Evolutionary conservation across 2,113 vertebrate genomes (phyloP).

Genomic region (Orycteropus afer): DNA sequence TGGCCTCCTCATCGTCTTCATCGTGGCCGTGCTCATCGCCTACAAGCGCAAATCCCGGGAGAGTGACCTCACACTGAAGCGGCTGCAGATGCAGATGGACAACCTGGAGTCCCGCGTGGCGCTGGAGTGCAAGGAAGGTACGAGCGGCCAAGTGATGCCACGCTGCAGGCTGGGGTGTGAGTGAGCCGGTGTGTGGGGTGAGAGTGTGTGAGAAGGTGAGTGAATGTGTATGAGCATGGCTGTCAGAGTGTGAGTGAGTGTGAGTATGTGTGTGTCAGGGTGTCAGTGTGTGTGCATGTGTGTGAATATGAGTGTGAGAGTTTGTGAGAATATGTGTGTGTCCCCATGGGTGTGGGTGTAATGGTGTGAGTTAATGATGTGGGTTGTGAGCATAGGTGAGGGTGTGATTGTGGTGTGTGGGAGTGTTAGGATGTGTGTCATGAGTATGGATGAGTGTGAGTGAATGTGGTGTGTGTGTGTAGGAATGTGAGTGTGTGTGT

Average conservation of each 20-base stretch:
- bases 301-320: neutral
- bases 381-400: neutral
- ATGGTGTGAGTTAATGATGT: too few species aligned
- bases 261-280: neutral
- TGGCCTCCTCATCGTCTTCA: slow-evolving; percentile 96
- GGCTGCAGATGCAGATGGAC: slow-evolving; percentile 99
- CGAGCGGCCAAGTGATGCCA: neutral
- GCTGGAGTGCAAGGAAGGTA: slow-evolving; percentile 99
- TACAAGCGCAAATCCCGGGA: slow-evolving; percentile 99
- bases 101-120: slow-evolving; percentile 99
- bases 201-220: neutral
- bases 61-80: slow-evolving; percentile 97
- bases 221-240: too few species aligned
- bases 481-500: neutral
- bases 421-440: neutral
- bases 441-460: too few species aligned
- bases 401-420: too few species aligned
- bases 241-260: neutral
- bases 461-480: neutral
- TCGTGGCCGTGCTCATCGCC: slow-evolving; percentile 96
- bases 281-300: neutral
- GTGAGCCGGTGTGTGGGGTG: neutral
- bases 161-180: accelerated
- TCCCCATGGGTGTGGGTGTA: neutral
- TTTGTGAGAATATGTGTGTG: neutral